Conservation (phyloP, 2,888 invertebrate genomes). For the Helleia helle region DNA sequence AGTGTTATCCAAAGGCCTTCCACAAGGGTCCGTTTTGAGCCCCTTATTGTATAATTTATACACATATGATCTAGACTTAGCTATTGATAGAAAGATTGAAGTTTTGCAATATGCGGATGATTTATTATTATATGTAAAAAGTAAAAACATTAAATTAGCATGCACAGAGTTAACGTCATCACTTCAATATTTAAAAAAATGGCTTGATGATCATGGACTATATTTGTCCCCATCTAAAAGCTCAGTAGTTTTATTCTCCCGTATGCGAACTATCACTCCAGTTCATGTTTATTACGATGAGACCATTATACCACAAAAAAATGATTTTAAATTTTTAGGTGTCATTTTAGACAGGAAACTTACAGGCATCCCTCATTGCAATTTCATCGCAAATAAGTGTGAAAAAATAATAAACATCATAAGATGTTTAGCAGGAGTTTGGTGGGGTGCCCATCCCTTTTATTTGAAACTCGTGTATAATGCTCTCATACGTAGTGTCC, state of each 20-base stretch:
- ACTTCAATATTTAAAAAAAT: not conserved
- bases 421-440: not conserved
- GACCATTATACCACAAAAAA: not conserved
- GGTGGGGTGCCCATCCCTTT: too few relatives aligned
- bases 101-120: conserved; percentile 9
- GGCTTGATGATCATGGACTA: not conserved
- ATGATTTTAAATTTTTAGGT: not conserved
- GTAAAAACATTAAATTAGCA: not conserved
- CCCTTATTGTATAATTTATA: conserved; percentile 6
- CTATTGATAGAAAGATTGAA: not conserved
- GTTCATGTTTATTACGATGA: not conserved
- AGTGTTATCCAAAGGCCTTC: not conserved
- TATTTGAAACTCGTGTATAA: not conserved
- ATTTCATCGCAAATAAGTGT: not conserved
- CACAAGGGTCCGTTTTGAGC: conserved; percentile 8
- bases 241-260: not conserved
- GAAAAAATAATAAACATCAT: not conserved
- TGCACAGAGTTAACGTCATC: not conserved
- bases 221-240: not conserved
- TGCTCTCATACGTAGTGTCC: not conserved
- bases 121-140: not conserved
- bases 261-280: not conserved
- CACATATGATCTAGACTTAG: not conserved
- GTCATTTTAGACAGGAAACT: not conserved
- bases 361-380: not conserved